Conservation (phyloP, 2,797 vertebrate genomes). For the Lates japonicus region DNA sequence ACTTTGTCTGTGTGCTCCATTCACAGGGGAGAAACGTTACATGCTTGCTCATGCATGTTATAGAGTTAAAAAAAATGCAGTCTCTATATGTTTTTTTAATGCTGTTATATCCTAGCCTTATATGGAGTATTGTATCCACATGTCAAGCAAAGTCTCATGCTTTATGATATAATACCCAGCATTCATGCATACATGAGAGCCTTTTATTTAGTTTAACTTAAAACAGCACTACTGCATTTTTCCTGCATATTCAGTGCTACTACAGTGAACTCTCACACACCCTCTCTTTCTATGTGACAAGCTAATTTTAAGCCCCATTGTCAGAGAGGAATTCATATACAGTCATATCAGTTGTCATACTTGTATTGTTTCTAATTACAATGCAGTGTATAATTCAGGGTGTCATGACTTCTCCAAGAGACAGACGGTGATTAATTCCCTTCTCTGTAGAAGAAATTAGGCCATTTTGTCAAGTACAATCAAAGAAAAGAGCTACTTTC, state of each 20-base stretch:
- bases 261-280: slow-evolving; percentile 1
- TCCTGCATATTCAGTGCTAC: background rate
- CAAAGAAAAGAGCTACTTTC: background rate
- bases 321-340: slow-evolving; percentile 43
- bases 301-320: slow-evolving; percentile 49
- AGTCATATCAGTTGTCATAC: slow-evolving; percentile 59
- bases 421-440: slow-evolving; percentile 69
- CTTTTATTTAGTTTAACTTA: slow-evolving; percentile 1
- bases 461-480: slow-evolving; percentile 30
- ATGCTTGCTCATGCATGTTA: background rate
- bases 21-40: background rate
- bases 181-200: background rate
- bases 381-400: slow-evolving; percentile 66
- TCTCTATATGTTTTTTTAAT: background rate
- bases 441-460: slow-evolving; percentile 14
- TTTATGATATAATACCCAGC: slow-evolving; percentile 9
- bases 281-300: slow-evolving; percentile 10
- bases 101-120: background rate
- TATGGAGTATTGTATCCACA: background rate
- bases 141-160: background rate
- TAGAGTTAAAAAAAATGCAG: background rate
- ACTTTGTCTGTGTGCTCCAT: background rate
- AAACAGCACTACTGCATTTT: slow-evolving; percentile 2
- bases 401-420: slow-evolving; percentile 66
- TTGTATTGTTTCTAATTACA: slow-evolving; percentile 73